Conservation (phyloP, 2,797 vertebrate species). For the Lindbergichthys nudifrons region DNA sequence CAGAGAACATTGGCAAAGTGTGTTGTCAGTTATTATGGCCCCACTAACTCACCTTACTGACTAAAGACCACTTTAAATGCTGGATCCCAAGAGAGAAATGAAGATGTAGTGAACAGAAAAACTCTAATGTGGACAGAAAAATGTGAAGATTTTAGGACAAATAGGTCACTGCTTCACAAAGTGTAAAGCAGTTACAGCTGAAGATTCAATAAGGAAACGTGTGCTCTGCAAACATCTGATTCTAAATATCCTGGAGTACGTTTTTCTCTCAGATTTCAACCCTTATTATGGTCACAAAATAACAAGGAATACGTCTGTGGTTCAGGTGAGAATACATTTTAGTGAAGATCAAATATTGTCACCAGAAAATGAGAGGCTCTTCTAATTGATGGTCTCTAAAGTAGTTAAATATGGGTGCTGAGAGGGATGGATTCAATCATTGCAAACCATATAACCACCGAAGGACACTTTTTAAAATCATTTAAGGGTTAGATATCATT, state of each 20-base stretch:
- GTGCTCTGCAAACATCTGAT: slow-evolving; percentile 28
- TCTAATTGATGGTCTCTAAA: slow-evolving; percentile 19
- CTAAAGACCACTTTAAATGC: background rate
- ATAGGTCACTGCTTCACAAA: background rate
- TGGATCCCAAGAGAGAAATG: background rate
- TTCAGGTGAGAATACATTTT: slow-evolving; percentile 43
- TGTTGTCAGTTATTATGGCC: slow-evolving; percentile 18
- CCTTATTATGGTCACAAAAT: slow-evolving; percentile 41
- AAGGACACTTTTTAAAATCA: background rate
- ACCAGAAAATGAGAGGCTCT: slow-evolving; percentile 44
- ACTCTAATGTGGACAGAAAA: background rate
- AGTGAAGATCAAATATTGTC: slow-evolving; percentile 38
- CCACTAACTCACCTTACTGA: slow-evolving; percentile 25
- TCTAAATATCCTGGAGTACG: slow-evolving; percentile 37
- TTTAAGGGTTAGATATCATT: too few species aligned
- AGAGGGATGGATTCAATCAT: background rate
- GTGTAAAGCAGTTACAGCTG: slow-evolving; percentile 4
- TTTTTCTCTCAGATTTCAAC: slow-evolving; percentile 42
- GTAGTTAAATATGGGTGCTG: slow-evolving; percentile 20
- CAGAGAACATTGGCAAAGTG: slow-evolving; percentile 14
- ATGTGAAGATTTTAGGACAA: too few species aligned
- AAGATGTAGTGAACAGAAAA: background rate
- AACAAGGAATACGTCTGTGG: slow-evolving; percentile 43
- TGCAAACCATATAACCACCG: background rate
- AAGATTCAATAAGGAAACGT: slow-evolving; percentile 39